Conservation (phyloP, 2,888 invertebrate species). For the Drosophila nr. medialis region DNA sequence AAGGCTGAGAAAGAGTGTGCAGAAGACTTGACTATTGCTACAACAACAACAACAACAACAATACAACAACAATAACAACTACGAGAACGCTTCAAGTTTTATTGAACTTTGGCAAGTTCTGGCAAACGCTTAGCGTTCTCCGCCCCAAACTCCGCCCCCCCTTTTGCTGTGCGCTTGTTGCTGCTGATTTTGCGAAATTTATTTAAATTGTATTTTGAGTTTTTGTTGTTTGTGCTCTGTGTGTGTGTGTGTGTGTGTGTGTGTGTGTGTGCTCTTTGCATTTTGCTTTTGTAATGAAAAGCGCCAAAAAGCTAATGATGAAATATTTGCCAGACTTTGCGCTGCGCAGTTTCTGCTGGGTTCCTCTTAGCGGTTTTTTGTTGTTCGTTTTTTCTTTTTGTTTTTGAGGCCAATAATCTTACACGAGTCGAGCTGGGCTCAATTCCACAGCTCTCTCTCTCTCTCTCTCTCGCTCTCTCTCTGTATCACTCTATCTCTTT, state of each 20-base stretch:
- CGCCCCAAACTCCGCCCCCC: neutral
- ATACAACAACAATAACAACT: slow-evolving; percentile 18
- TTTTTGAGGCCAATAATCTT: slow-evolving; percentile 65
- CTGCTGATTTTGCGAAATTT: slow-evolving; percentile 73
- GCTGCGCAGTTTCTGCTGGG: slow-evolving; percentile 66
- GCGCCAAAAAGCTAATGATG: slow-evolving; percentile 73
- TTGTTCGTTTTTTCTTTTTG: slow-evolving; percentile 9
- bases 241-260: neutral
- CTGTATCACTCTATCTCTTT: neutral
- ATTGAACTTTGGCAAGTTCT: slow-evolving; percentile 71
- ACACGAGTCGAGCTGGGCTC: slow-evolving; percentile 38
- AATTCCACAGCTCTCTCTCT: slow-evolving; percentile 1
- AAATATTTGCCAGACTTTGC: slow-evolving; percentile 70
- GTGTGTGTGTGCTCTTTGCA: slow-evolving; percentile 11
- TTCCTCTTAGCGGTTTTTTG: slow-evolving; percentile 21
- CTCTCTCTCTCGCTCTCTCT: neutral
- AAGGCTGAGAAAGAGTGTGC: slow-evolving; percentile 7
- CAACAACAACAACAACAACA: slow-evolving; percentile 27
- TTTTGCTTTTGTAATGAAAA: slow-evolving; percentile 66
- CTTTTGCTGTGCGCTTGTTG: slow-evolving; percentile 10
- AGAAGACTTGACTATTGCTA: slow-evolving; percentile 30
- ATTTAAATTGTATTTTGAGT: slow-evolving; percentile 68
- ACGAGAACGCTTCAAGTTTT: slow-evolving; percentile 65
- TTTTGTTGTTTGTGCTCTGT: slow-evolving; percentile 9
- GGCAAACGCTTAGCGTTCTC: slow-evolving; percentile 16